Evolutionary conservation across 64 coral and sea anemone species (phyloP).

Genomic region (Hydrozoanthus tunicans): DNA sequence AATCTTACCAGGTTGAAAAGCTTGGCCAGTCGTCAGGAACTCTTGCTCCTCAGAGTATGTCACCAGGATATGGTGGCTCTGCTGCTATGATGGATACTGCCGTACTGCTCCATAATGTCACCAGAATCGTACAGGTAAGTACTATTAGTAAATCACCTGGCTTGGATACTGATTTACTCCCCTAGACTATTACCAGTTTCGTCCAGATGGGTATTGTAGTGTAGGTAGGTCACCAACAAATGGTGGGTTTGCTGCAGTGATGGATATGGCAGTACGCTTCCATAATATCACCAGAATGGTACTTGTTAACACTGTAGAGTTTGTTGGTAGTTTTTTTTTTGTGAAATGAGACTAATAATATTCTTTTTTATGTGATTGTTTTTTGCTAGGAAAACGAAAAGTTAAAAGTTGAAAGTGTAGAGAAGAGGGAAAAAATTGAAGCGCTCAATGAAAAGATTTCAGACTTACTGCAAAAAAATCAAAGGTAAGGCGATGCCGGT

Average conservation of each 20-base stretch:
- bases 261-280: too few species aligned
- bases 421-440: slow-evolving; percentile 90
- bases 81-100: slow-evolving; percentile 88
- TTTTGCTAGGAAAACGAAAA: slow-evolving; percentile 94
- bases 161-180: not conserved
- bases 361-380: not conserved
- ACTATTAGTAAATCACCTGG: not conserved
- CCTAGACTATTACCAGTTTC: too few species aligned
- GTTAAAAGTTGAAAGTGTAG: slow-evolving; percentile 79
- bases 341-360: not conserved
- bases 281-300: too few species aligned
- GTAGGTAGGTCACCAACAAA: too few species aligned
- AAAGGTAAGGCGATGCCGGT: slow-evolving; percentile 59
- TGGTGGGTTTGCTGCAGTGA: too few species aligned
- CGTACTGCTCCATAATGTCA: slow-evolving; percentile 86
- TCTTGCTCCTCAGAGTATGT: slow-evolving; percentile 15
- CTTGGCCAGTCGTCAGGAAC: slow-evolving; percentile 5
- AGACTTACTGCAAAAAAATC: slow-evolving; percentile 89
- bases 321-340: not conserved
- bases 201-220: too few species aligned
- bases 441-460: slow-evolving; percentile 91
- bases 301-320: too few species aligned
- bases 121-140: slow-evolving; percentile 82
- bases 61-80: slow-evolving; percentile 61
- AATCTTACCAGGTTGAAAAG: slow-evolving; percentile 31